Evolutionary conservation across 2,113 vertebrate genomes (phyloP), one percentile per base, ranked within the genome.

Genomic region (Thryonomys swinderianus): DNA sequence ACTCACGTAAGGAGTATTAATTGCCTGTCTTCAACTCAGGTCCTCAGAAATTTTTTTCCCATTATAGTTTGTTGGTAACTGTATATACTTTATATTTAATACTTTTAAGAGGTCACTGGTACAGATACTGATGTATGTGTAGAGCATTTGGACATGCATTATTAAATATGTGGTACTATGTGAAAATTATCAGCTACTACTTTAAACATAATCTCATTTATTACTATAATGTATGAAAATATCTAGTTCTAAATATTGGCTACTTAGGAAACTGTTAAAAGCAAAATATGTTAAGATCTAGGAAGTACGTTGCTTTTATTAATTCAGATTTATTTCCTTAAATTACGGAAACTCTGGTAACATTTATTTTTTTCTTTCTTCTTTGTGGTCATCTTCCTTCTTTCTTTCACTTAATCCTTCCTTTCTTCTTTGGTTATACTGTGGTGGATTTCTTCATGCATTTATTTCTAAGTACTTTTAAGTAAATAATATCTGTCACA

Each of bases 171-270:
- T 93, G 80, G 42, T 34, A 85, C 37, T 17, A 23, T 59, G 40
- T 73, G 10, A 79, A 93, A 89, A 55, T 55, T 0, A 57, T 86
- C 14, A 82, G 13, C 62, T 37, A 51, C 37, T 13, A 40, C 7
- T 78, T 87, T 48, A 93, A 92, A 61, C 7, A 85, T 48, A 92
- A 55, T 85, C 62, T 51, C 23, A 90, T 57, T 23, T 83, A 85
- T 25, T 14, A 71, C 0, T 80, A 30, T 67, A 55, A 48, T 8
- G 34, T 12, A 59, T 23, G 25, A 40, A 87, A 92, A 69, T 27
- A 91, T 34, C 14, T 66, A 92, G 13, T 45, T 94, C 90, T 89
- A 82, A 66, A 51, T 88, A 90, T 90, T 37, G 55, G 3, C 7
- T 81, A 57, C 5, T 20, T 76, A 21, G 83, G 32, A 13, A 64